phyloP scores from a whole-genome alignment of 2,113 vertebrate genomes.

The Pterophyllum scalare region DNA sequence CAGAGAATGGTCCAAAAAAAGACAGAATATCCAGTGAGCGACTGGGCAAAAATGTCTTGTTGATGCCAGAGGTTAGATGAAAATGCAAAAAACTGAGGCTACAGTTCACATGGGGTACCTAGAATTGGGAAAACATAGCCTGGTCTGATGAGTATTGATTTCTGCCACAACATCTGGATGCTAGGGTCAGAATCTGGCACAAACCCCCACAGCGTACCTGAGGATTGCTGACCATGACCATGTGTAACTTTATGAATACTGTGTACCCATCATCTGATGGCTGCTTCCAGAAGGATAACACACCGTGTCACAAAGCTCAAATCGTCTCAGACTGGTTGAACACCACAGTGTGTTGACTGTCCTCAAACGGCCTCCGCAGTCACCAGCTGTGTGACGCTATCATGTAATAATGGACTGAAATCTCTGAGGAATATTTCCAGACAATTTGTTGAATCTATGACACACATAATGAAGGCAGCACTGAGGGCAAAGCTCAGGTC shows the following conservation, averaged over 20 bases:
- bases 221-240: neutral
- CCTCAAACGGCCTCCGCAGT: too few species aligned
- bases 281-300: neutral
- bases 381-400: neutral
- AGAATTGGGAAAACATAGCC: neutral
- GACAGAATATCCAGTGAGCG: neutral
- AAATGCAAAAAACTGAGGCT: neutral
- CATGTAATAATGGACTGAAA: neutral
- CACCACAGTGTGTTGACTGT: too few species aligned
- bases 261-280: neutral
- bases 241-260: neutral
- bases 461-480: neutral
- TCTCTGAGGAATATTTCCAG: neutral
- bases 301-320: neutral
- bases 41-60: too few species aligned
- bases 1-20: neutral
- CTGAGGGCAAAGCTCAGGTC: neutral
- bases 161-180: neutral
- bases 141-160: neutral
- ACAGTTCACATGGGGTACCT: neutral
- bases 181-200: neutral
- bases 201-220: neutral
- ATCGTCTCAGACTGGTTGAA: neutral
- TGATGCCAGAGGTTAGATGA: neutral
- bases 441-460: neutral